phyloP scores from a whole-genome alignment of 2,888 invertebrate genomes.

The Lysandra coridon region DNA sequence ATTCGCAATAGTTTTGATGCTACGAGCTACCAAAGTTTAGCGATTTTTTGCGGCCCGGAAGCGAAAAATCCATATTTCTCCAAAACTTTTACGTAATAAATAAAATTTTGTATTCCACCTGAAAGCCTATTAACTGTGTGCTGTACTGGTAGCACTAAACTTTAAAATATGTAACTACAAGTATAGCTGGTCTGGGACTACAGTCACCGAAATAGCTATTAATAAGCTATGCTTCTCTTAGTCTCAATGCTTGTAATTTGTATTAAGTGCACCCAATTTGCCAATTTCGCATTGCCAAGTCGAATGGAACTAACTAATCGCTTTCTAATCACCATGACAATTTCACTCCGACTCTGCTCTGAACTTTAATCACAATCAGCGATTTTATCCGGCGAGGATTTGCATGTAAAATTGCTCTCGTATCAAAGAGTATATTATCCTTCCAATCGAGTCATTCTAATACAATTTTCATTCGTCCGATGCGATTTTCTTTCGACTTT shows the following conservation, averaged over 20 bases:
- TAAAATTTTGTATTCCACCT: too few relatives aligned
- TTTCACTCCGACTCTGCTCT: not conserved
- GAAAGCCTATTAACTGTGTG: too few relatives aligned
- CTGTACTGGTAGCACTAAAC: too few relatives aligned
- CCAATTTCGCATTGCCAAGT: slow-evolving; percentile 1
- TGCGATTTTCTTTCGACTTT: slow-evolving; percentile 2
- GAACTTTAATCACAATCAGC: not conserved
- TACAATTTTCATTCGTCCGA: not conserved
- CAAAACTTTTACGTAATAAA: too few relatives aligned
- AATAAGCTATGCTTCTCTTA: too few relatives aligned
- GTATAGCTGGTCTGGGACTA: too few relatives aligned
- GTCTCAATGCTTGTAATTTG: not conserved
- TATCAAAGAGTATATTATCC: slow-evolving; percentile 10
- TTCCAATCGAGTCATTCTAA: slow-evolving; percentile 1
- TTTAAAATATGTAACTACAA: too few relatives aligned
- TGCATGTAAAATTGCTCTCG: slow-evolving; percentile 4
- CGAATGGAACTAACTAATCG: not conserved
- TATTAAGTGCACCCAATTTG: not conserved
- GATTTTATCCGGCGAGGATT: not conserved
- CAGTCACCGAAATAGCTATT: too few relatives aligned
- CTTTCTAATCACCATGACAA: slow-evolving; percentile 1
- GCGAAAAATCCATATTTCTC: too few relatives aligned
- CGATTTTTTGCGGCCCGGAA: too few relatives aligned
- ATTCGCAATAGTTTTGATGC: too few relatives aligned
- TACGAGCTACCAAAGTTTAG: too few relatives aligned